Evolutionary conservation across 64 coral and sea anemone genomes (phyloP), one percentile per base, ranked within the genome.

Genomic region (Stylophora pistillata): DNA sequence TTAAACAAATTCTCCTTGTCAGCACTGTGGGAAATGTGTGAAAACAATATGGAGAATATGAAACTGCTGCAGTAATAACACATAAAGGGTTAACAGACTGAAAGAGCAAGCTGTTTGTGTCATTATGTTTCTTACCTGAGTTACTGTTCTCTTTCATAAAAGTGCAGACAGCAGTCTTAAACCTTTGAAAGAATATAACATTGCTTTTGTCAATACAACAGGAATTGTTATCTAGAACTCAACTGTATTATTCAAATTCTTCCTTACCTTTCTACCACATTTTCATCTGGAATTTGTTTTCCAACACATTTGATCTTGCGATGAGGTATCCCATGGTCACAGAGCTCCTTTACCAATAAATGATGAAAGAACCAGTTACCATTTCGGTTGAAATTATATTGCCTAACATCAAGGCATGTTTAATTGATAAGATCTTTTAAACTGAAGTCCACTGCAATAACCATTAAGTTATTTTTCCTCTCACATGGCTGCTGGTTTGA

Each of bases 221-320:
- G 4, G 15, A 20, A 86, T 25, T 41, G 53, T 66, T 28, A 13
- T 54, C 23, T 7, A 29, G 14, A 20, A n/a, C 9, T 4, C 47
- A 58, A 58, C n/a, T 15, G 0, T 7, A 47, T 47, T 47, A 47
- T 0, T 47, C 37, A 18, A 25, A 54, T 20, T 4, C 69, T 34
- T 21, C 13, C 32, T 58, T 78, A 95, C 94, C 94, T 92, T 23
- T 20, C 56, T 31, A 95, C 86, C 58, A 91, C 86, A 53, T 78
- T 12, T 26, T 95, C 86, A 77, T 76, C 59, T 62, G 94, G 94
- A 78, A 95, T 95, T 71, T 91, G 78, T 73, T 91, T 86, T 23
- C 89, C 89, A 72, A 73, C 66, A 62, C 89, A 92, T 90, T 87
- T 95, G 54, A 83, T 78, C 58, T 88, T 76, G 13, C 74, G 56